Base-by-base conservation (phyloP, 2,888 invertebrate species). In the Cephus nigrinus region DNA sequence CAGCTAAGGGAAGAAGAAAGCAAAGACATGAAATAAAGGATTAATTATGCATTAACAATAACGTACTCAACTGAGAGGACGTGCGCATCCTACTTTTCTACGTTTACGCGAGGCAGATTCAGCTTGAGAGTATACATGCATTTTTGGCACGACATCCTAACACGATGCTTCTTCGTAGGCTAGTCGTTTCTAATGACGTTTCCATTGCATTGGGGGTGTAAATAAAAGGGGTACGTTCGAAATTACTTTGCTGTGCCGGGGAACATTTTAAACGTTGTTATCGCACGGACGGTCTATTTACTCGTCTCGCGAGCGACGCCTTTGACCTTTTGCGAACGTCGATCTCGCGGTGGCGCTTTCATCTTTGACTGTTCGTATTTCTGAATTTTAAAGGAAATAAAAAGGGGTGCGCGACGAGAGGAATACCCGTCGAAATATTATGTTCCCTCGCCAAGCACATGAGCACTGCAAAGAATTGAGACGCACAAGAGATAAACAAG, bases 171-270 rank as follows among this genome's bases (percentile, higher is more conserved):
- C 88, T 86, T 85, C 83, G 81, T 87, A 88, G 87, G 85, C 83
- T 88, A 88, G 86, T 82, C 83, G 73, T 87, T 86, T 86, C 82
- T 85, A 86, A 88, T 86, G 87, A 88, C 87, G 87, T 90, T 90
- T 86, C 84, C 86, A 86, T 86, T 84, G 85, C 84, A 86, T 88
- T 88, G 88, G 88, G 88, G 88, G 87, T 88, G 89, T 90, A 81
- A 79, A 33, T 71, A 71, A 23, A 31, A 32, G 23, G 3, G 31
- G 71, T 80, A 73, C 76, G 73, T 75, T 76, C 75, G 80, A 82
- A 71, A 84, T 80, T 86, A 87, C 84, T 86, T 87, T 84, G 86
- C 85, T 84, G 83, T 85, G 86, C 86, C 83, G 79, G 76, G 73
- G 80, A 82, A 86, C 79, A 84, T 87, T 85, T 87, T 40, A 40